A percentile compares a stretch with the other conserved stretches of the same genome.
phyloP scores from a whole-genome alignment of 2,888 invertebrate genomes.

The Eupithecia abbreviata region DNA sequence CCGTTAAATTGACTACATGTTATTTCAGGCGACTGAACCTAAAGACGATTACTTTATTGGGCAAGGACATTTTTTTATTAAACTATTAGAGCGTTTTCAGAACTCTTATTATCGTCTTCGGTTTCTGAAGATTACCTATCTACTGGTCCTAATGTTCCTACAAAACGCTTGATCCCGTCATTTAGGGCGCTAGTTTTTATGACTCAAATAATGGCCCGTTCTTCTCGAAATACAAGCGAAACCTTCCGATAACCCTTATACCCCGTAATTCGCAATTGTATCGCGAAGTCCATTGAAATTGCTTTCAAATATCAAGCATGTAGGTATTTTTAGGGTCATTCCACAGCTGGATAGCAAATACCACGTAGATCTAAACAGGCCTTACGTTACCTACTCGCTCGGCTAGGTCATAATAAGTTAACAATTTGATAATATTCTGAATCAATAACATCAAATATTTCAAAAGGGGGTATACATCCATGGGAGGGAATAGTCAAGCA shows the following conservation, averaged over 20 bases:
- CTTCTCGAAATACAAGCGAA: background rate
- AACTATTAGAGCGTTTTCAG: background rate
- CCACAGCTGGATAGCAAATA: background rate
- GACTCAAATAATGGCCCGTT: background rate
- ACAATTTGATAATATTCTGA: constrained; percentile 5
- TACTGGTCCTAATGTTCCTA: background rate
- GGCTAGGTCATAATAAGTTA: background rate
- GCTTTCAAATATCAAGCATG: no score
- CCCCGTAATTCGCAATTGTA: no score
- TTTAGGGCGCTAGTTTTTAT: constrained; percentile 8
- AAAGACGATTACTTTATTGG: background rate
- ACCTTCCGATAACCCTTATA: background rate
- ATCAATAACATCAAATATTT: constrained; percentile 15
- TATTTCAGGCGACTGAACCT: no score
- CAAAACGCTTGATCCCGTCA: constrained; percentile 14
- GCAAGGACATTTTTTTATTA: background rate
- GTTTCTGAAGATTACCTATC: background rate
- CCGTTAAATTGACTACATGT: no score
- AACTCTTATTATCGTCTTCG: background rate
- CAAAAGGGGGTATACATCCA: constrained; percentile 27
- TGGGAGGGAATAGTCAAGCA: constrained; percentile 41
- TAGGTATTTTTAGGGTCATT: no score
- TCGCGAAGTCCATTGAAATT: no score
- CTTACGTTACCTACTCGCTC: background rate
- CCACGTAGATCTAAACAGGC: background rate